phyloP scores from a whole-genome alignment of 2,888 invertebrate species.

The Helicoverpa assulta region DNA sequence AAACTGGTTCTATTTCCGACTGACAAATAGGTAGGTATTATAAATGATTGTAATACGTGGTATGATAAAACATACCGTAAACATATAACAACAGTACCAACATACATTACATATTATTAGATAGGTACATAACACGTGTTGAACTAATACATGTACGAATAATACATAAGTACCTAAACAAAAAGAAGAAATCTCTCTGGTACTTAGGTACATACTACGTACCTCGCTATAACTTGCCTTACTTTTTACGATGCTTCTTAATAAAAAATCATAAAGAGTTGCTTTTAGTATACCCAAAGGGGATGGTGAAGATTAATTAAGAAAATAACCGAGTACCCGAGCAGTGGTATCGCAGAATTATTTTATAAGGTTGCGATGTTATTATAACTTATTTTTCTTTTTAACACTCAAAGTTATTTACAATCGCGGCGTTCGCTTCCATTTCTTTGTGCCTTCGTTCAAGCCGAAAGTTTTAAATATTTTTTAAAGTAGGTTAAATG shows the following conservation, averaged over 20 bases:
- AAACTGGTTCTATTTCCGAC: constrained; percentile 37
- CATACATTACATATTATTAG: no score
- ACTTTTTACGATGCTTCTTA: constrained; percentile 35
- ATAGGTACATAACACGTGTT: neutral
- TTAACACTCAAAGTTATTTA: constrained; percentile 56
- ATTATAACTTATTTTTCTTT: constrained; percentile 55
- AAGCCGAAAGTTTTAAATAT: constrained; percentile 42
- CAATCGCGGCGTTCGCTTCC: constrained; percentile 43
- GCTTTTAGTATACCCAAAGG: constrained; percentile 56
- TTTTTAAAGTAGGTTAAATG: constrained; percentile 49
- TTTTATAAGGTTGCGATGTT: constrained; percentile 56
- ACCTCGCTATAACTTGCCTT: constrained; percentile 22
- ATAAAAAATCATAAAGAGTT: constrained; percentile 56
- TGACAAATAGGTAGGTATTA: constrained; percentile 28
- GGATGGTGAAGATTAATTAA: constrained; percentile 54
- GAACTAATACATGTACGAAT: neutral
- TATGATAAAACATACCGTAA: neutral
- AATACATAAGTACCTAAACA: neutral
- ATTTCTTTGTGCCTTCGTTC: constrained; percentile 44
- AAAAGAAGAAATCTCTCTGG: constrained; percentile 10
- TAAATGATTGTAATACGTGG: constrained; percentile 19
- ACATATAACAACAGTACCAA: neutral
- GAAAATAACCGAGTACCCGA: constrained; percentile 52
- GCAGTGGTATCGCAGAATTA: constrained; percentile 35
- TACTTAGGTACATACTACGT: constrained; percentile 1